These are phyloP conservation scores for Diadophis punctatus DNA, from an alignment of 2,113 vertebrate genomes.

Conservation along the genomic window DNA sequence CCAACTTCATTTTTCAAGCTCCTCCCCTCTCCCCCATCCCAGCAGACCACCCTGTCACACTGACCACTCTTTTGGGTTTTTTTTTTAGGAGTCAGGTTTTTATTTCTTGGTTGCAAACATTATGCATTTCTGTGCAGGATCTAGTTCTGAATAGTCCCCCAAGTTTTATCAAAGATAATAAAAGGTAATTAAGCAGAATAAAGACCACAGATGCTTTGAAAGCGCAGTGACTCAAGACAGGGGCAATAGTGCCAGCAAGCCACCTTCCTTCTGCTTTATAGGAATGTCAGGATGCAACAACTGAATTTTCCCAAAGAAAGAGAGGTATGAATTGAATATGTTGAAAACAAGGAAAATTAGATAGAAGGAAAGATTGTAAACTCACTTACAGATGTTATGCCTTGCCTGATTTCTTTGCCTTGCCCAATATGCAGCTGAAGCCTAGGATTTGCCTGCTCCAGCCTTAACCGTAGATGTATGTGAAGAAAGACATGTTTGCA, in stretches of 20 bases:
- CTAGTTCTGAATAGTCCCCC: conserved; percentile 32
- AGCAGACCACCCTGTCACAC: not conserved
- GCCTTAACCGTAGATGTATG: not conserved
- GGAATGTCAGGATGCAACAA: not conserved
- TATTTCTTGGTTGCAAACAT: conserved; percentile 38
- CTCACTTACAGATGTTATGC: not conserved
- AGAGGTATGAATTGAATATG: not conserved
- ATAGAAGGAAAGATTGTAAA: not conserved
- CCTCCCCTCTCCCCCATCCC: not conserved
- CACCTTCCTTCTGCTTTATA: not conserved
- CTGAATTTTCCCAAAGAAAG: not conserved
- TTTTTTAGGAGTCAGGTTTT: conserved; percentile 17
- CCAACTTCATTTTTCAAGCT: not conserved
- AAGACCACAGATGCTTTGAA: conserved; percentile 33
- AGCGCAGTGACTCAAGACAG: not conserved
- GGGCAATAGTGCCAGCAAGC: not conserved
- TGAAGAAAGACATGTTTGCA: not conserved
- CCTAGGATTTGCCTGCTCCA: not conserved
- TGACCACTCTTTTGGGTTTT: not conserved
- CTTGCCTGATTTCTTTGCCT: not conserved
- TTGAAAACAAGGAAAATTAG: not conserved
- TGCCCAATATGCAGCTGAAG: not conserved
- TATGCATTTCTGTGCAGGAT: conserved; percentile 39
- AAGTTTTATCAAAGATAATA: conserved; percentile 24
- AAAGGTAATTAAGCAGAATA: conserved; percentile 43